Base-by-base conservation (phyloP, 2,888 invertebrate genomes). In the Drosophila cognata region DNA sequence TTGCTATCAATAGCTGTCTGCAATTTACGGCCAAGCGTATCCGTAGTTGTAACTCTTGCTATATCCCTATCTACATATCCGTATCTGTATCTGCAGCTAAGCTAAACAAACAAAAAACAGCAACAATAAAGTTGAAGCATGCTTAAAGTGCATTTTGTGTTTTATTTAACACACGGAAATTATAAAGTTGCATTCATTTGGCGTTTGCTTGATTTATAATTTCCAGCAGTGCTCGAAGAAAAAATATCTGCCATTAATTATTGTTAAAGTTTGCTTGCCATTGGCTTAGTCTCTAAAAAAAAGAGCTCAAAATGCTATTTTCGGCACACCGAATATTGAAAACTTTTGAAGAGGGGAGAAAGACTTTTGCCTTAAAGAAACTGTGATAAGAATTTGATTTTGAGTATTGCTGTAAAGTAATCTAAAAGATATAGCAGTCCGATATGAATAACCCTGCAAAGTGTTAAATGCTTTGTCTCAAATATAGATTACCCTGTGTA, bases 141-240 rank as follows among this genome's bases (percentile, higher is more conserved):
- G 51, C 68, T 67, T 52, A 16, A 61, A 73, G 61, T 71, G 67
- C 64, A 71, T 68, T 80, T 70, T 38, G 36, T 25, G 56, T 60
- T 72, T 82, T 75, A 84, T 84, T 86, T 86, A 88, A 68, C 70
- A 74, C 53, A 88, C 85, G 85, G 85, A 85, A 89, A 85, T 88
- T 88, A 76, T 89, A 82, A 85, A 89, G 69, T 78, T 89, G 58
- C 69, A 58, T 62, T 53, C 59, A 57, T 43, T 74, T 41, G 25
- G 29, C 36, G 36, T 62, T 78, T 57, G 29, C 61, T 72, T 66
- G 71, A 87, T 89, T 82, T 87, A 89, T 71, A 73, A 82, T 87
- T 89, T 84, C 77, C 89, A 72, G 18, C 50, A 28, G n/a, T 16
- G 29, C 21, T n/a, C n/a, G 38, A 29, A 57, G 16, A 53, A 68